Evolutionary conservation across 2,888 invertebrate genomes (phyloP).

Genomic region (Megamerina dolium): DNA sequence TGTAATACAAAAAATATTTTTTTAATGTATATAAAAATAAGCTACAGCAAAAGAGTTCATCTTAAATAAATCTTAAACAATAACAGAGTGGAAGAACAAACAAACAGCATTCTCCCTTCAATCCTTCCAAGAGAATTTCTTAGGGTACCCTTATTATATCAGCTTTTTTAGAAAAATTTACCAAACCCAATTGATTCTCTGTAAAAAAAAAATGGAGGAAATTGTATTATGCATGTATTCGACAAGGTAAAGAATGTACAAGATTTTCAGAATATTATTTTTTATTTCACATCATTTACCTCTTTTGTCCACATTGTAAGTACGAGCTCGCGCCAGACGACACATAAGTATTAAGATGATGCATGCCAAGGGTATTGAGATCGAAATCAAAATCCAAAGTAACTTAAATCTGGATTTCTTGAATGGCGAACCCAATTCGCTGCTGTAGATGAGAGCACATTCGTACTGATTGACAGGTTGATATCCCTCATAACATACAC

Average conservation of each 20-base stretch:
- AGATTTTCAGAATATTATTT: background rate
- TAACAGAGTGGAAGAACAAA: too few relatives aligned
- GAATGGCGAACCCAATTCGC: background rate
- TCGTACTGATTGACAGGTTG: background rate
- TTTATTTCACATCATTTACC: slow-evolving; percentile 13
- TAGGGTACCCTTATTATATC: slow-evolving; percentile 24
- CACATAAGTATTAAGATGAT: slow-evolving; percentile 20
- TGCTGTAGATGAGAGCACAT: slow-evolving; percentile 5
- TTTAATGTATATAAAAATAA: too few relatives aligned
- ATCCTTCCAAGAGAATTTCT: too few relatives aligned
- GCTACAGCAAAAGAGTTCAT: too few relatives aligned
- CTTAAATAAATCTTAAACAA: too few relatives aligned
- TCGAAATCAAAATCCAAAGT: slow-evolving; percentile 18
- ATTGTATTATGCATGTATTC: too few relatives aligned
- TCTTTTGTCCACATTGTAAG: slow-evolving; percentile 23
- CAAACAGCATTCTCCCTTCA: too few relatives aligned
- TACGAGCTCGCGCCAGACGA: slow-evolving; percentile 12
- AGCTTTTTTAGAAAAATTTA: slow-evolving; percentile 19
- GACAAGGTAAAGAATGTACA: slow-evolving; percentile 4
- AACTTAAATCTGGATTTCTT: slow-evolving; percentile 8
- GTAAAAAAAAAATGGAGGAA: slow-evolving; percentile 11
- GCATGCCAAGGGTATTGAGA: slow-evolving; percentile 18
- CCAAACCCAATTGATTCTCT: slow-evolving; percentile 22
- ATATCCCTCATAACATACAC: slow-evolving; percentile 27
- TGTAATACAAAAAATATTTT: too few relatives aligned